Conservation (phyloP, 2,888 invertebrate genomes). For the Platycheirus rosarum region DNA sequence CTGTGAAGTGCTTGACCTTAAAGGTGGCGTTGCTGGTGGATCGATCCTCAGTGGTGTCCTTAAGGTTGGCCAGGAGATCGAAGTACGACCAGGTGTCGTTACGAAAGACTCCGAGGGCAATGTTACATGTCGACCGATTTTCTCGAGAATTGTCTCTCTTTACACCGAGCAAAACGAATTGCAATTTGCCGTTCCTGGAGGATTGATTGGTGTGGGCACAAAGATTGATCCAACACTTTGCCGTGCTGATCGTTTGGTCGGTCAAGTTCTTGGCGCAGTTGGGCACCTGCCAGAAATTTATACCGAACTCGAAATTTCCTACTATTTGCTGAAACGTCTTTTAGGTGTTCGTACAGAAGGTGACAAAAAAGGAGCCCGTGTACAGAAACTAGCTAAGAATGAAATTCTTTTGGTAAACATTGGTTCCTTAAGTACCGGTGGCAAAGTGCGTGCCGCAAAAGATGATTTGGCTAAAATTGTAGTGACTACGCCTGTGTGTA, state of each 20-base stretch:
- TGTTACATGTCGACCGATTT: slow-evolving; percentile 97
- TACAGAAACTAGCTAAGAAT: slow-evolving; percentile 94
- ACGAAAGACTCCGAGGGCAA: slow-evolving; percentile 98
- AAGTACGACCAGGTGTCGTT: slow-evolving; percentile 98
- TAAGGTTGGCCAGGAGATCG: slow-evolving; percentile 99
- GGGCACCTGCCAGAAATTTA: slow-evolving; percentile 98
- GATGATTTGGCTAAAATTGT: slow-evolving; percentile 99
- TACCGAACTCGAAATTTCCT: slow-evolving; percentile 98
- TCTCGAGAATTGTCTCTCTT: slow-evolving; percentile 97
- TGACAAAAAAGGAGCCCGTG: slow-evolving; percentile 99
- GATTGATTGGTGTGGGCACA: slow-evolving; percentile 99
- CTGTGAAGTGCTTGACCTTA: slow-evolving; percentile 98
- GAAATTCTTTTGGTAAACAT: slow-evolving; percentile 99
- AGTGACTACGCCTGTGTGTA: slow-evolving; percentile 98
- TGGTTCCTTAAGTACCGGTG: slow-evolving; percentile 98
- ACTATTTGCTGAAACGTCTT: slow-evolving; percentile 96
- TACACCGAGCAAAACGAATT: slow-evolving; percentile 99
- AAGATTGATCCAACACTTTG: slow-evolving; percentile 99
- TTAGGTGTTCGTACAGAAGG: slow-evolving; percentile 99
- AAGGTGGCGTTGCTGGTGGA: slow-evolving; percentile 99
- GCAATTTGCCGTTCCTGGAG: slow-evolving; percentile 99
- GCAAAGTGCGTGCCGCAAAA: slow-evolving; percentile 95
- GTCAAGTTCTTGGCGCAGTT: slow-evolving; percentile 98
- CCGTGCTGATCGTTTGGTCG: slow-evolving; percentile 98
- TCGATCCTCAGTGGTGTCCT: slow-evolving; percentile 98